Conservation (phyloP, 2,113 vertebrate species). For the Cephalopholis sonnerati region DNA sequence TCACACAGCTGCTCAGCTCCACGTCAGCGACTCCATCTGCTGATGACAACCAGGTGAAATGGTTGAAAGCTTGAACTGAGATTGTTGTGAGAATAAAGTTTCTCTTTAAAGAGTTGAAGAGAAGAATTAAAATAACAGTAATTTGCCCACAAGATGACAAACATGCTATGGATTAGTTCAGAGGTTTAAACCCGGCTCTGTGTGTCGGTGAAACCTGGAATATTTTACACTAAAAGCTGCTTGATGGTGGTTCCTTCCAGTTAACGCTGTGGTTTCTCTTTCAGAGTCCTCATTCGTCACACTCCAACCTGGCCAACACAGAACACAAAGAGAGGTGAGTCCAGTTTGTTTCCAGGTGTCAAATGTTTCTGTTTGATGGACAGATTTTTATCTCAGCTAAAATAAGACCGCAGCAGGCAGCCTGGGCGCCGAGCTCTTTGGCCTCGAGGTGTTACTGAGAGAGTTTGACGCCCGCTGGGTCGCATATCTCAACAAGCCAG, state of each 20-base stretch:
- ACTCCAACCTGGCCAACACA: slow-evolving; percentile 70
- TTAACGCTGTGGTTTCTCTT: slow-evolving; percentile 45
- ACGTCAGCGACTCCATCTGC: background rate
- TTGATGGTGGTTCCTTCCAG: background rate
- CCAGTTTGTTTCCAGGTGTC: background rate
- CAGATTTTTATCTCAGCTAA: background rate
- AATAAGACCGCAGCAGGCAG: background rate
- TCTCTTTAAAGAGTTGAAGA: too few relatives aligned
- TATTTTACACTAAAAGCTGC: too few relatives aligned
- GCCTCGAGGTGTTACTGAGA: too few relatives aligned
- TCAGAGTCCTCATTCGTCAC: slow-evolving; percentile 80
- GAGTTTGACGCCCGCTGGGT: too few relatives aligned
- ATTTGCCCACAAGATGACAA: background rate
- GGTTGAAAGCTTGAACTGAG: background rate
- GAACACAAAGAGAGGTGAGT: slow-evolving; percentile 75
- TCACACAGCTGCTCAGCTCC: background rate
- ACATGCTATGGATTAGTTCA: background rate
- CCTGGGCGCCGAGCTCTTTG: too few relatives aligned
- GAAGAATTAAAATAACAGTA: background rate
- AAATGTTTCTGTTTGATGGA: background rate
- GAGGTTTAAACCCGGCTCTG: too few relatives aligned
- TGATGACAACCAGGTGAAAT: background rate
- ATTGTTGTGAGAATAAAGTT: background rate
- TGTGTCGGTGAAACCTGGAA: background rate
- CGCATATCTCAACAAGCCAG: too few relatives aligned